Evolutionary conservation across 2,797 vertebrate species (phyloP).

Genomic region (Squalus acanthias): DNA sequence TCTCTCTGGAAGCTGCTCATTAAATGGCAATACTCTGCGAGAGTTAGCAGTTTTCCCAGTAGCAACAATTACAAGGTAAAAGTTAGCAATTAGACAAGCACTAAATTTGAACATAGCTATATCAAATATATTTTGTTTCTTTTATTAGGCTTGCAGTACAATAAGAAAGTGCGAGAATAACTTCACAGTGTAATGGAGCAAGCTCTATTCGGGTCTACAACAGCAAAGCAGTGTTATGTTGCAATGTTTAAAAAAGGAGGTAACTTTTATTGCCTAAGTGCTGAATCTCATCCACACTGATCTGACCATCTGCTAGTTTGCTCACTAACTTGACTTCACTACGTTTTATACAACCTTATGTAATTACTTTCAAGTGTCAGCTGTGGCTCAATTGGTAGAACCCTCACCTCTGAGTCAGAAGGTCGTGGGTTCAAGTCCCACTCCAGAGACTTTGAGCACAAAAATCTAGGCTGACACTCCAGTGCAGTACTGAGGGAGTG

Average conservation of each 20-base stretch:
- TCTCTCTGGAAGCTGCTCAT: neutral
- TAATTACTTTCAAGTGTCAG: neutral
- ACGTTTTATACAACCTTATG: neutral
- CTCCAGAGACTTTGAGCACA: no score
- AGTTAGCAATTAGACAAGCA: neutral
- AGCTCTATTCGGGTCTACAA: neutral
- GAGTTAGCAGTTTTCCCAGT: neutral
- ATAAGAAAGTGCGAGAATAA: neutral
- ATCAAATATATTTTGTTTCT: neutral
- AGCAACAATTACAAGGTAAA: neutral
- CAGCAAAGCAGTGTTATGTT: neutral
- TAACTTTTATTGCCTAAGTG: neutral
- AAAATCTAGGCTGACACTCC: no score
- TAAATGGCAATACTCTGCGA: neutral
- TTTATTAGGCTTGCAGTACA: neutral
- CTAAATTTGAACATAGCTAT: neutral
- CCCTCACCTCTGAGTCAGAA: no score
- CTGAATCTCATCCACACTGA: neutral
- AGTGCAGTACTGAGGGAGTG: no score
- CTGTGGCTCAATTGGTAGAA: no score
- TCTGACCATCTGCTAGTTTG: neutral
- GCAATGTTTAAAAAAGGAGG: neutral
- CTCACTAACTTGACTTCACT: neutral
- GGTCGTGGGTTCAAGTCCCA: no score
- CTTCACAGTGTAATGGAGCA: neutral